phyloP scores from a whole-genome alignment of 2,797 vertebrate species.

The Delichon dasypus region DNA sequence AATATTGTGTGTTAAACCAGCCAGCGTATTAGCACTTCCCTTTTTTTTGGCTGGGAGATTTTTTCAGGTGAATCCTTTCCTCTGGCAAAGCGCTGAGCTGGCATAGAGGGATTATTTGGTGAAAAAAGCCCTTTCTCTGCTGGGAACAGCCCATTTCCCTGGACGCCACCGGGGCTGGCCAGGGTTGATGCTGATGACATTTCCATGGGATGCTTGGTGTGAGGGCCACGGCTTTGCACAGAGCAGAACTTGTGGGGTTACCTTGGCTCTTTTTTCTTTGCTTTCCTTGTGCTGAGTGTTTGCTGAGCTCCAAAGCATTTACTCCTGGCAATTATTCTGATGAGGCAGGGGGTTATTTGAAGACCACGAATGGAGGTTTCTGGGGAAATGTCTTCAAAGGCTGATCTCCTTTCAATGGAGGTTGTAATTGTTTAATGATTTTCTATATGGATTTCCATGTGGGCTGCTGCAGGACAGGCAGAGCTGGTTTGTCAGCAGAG shows the following conservation, averaged over 20 bases:
- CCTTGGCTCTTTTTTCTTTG: neutral
- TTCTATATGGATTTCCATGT: neutral
- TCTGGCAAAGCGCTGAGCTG: neutral
- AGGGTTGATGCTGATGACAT: neutral
- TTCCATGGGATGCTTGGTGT: neutral
- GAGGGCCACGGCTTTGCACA: neutral
- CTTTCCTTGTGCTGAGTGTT: neutral
- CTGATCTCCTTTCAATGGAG: constrained; percentile 4
- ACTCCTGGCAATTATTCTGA: neutral
- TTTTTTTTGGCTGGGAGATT: neutral
- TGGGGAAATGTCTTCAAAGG: constrained; percentile 46
- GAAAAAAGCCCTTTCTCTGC: neutral
- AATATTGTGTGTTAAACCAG: constrained; percentile 20
- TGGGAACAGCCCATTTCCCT: neutral
- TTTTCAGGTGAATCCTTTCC: neutral
- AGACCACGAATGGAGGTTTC: neutral
- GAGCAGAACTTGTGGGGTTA: neutral
- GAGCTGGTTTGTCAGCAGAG: neutral
- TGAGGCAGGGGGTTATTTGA: neutral
- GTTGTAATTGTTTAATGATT: constrained; percentile 61
- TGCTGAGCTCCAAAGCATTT: neutral
- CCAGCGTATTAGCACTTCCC: neutral
- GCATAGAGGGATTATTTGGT: neutral
- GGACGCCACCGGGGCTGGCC: accelerated
- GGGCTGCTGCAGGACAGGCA: neutral